Base-by-base conservation (phyloP, 2,797 vertebrate genomes). In the Harpagifer antarcticus region DNA sequence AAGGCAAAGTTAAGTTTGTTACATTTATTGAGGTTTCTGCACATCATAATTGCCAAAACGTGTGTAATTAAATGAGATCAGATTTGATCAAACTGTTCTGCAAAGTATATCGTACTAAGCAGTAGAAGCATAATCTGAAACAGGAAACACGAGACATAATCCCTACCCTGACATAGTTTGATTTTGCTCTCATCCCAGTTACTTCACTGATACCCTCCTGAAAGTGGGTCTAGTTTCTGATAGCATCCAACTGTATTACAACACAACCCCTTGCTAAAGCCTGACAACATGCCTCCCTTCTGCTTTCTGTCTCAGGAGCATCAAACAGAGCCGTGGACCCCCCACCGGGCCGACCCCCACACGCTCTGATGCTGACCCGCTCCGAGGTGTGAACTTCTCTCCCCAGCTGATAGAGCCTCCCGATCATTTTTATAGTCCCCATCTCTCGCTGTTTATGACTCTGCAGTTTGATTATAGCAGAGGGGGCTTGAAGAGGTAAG, bases 401-500 rank as follows among this genome's bases (percentile, higher is more conserved):
- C 84, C 80, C 74, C 67, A 62, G 68, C 86, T 83, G 82, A 89
- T 89, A 85, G 83, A 83, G 63, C 64, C 81, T 81, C 82, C 69
- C 15, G 74, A 90, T 91, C 78, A 86, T 89, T 86, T 91, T 91
- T 91, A 91, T 72, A 83, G 88, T 72, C 82, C 78, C 75, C 67
- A 65, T 84, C 79, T 75, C 82, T 83, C 42, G 20, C 78, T 84
- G 73, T 95, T 95, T 95, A 94, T 90, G 92, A 88, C 91, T 91
- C 85, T 68, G 81, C 80, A 83, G 91, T 89, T 89, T 93, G 90
- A 94, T 94, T 92, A 91, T 76, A 88, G 83, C 72, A 59, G 77
- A 84, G 64, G 61, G 74, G 64, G 58, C 58, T 69, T n/a, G 54
- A 76, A 86, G 86, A 79, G 56, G 73, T 76, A 82, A 87, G 82